Conservation (phyloP, 2,797 vertebrate species). For the Arnoldichthys spilopterus region DNA sequence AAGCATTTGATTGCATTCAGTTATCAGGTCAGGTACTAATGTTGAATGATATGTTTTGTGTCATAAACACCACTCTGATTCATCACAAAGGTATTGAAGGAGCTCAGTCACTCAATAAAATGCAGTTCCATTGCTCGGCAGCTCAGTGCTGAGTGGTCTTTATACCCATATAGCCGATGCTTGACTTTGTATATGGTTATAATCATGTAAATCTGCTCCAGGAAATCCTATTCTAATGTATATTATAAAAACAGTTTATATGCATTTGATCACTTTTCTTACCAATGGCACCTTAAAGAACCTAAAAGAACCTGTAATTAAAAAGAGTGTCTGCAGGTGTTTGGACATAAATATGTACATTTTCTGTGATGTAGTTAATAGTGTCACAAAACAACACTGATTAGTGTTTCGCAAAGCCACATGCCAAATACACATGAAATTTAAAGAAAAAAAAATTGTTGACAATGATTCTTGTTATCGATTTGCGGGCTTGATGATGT, state of each 20-base stretch:
- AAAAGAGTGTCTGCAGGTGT: neutral
- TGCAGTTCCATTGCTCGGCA: no score
- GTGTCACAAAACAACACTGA: neutral
- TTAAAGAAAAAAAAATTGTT: no score
- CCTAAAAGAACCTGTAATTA: no score
- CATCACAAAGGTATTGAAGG: neutral
- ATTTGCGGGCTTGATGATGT: no score
- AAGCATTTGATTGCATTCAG: constrained; percentile 1
- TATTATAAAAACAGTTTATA: neutral
- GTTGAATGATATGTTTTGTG: neutral
- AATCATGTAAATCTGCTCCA: neutral
- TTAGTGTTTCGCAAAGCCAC: no score
- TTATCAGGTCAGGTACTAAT: neutral
- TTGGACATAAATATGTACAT: no score
- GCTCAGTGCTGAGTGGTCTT: no score
- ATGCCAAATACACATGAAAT: no score
- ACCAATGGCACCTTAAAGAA: no score
- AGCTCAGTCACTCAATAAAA: neutral
- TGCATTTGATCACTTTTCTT: neutral
- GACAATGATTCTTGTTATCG: no score
- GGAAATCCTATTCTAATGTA: neutral
- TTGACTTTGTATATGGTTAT: neutral
- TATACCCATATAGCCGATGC: neutral
- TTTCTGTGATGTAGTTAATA: no score
- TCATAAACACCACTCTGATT: neutral